Percentiles rank a stretch among this genome's conserved stretches.
Conservation (phyloP, 2,113 vertebrate genomes). For the Petrocephalus zakoni region DNA sequence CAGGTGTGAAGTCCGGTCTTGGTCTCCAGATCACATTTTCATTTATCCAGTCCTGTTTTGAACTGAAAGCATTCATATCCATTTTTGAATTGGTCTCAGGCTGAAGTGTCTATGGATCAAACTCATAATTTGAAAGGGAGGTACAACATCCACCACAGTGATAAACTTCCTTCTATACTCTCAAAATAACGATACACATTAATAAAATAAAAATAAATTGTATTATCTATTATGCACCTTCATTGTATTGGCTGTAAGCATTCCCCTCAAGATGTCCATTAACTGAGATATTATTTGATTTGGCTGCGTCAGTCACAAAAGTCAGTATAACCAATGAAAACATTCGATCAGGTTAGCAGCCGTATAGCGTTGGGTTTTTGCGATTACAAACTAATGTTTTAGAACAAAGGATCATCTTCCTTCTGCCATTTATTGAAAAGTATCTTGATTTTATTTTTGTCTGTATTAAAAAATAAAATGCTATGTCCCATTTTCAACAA, state of each 20-base stretch:
- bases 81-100: not conserved
- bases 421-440: not conserved
- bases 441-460: not conserved
- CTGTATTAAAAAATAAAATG: not conserved
- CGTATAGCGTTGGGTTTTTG: not conserved
- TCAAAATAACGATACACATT: not conserved
- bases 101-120: not conserved
- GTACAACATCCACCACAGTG: not conserved
- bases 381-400: not conserved
- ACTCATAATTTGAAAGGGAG: not conserved
- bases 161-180: not conserved
- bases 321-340: not conserved
- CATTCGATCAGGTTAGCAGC: not conserved
- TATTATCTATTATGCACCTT: not conserved
- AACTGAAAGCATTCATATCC: not conserved
- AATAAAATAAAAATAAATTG: not conserved
- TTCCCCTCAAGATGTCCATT: not conserved
- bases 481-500: not conserved
- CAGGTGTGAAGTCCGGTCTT: not conserved
- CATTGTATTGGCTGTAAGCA: not conserved
- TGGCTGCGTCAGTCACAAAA: not conserved
- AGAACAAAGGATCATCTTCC: not conserved
- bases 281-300: not conserved
- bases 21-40: not conserved
- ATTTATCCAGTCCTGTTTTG: not conserved